These are phyloP conservation scores for Megaleporinus macrocephalus DNA, from an alignment of 2,113 vertebrate genomes.

Conservation along the genomic window DNA sequence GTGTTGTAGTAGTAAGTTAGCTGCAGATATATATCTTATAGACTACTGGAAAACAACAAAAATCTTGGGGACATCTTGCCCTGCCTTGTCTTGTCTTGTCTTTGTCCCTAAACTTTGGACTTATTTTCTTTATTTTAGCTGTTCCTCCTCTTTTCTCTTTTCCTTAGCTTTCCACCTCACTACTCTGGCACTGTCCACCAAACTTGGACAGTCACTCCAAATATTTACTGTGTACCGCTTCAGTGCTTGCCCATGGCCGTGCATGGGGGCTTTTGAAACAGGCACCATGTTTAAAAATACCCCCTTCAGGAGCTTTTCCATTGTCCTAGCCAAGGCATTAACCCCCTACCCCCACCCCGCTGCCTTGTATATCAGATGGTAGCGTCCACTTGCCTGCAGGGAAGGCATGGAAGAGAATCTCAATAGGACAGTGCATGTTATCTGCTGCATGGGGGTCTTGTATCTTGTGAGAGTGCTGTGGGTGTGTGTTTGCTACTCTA, in stretches of 20 bases:
- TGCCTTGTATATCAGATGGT: constrained; percentile 8
- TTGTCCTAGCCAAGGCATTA: constrained; percentile 8
- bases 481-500: constrained; percentile 28
- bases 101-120: background rate
- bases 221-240: constrained; percentile 19
- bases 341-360: background rate
- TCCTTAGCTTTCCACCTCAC: background rate
- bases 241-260: constrained; percentile 11
- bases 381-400: constrained; percentile 20
- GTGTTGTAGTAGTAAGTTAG: too few species aligned
- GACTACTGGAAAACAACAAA: too few species aligned
- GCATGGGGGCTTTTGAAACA: background rate
- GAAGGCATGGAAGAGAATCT: constrained; percentile 17
- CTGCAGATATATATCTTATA: too few species aligned
- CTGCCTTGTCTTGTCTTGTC: too few species aligned
- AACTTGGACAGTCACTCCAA: constrained; percentile 2
- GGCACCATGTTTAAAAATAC: constrained; percentile 24
- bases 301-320: constrained; percentile 27
- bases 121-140: background rate
- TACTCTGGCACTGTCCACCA: background rate
- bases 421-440: constrained; percentile 24
- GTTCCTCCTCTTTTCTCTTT: background rate
- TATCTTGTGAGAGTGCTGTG: constrained; percentile 19
- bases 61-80: too few species aligned
- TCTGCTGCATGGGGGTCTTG: constrained; percentile 37